phyloP scores from a whole-genome alignment of 2,888 invertebrate species.

The Branchellion lobata region DNA sequence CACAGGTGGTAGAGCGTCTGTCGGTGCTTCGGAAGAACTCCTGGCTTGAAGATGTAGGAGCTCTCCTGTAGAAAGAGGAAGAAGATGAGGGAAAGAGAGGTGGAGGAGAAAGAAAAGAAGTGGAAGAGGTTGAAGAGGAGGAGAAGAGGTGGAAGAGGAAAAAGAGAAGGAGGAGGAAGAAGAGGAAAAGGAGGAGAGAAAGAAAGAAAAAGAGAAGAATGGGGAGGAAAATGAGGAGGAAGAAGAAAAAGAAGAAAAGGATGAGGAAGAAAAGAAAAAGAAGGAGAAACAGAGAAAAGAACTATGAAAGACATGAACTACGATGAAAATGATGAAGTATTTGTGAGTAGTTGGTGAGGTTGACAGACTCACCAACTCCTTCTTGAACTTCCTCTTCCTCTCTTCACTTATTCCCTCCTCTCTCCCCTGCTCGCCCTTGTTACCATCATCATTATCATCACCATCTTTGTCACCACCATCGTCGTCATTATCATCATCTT shows the following conservation, averaged over 20 bases:
- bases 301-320: too few species aligned
- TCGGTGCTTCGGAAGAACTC: constrained; percentile 75
- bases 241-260: too few species aligned
- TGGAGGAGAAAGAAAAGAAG: too few species aligned
- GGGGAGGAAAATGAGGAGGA: too few species aligned
- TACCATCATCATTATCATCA: neutral
- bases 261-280: too few species aligned
- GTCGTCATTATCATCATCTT: constrained; percentile 6
- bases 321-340: too few species aligned
- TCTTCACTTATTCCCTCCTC: neutral
- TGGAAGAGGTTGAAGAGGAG: neutral
- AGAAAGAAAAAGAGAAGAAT: too few species aligned
- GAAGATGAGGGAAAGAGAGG: too few species aligned
- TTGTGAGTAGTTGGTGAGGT: neutral
- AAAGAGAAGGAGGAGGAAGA: neutral
- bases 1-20: constrained; percentile 89
- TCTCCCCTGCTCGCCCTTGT: neutral
- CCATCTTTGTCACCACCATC: neutral
- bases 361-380: neutral
- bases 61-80: constrained; percentile 54
- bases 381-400: constrained; percentile 10
- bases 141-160: neutral
- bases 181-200: too few species aligned
- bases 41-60: constrained; percentile 71
- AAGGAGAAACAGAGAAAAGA: too few species aligned